A percentile compares a stretch with the other conserved stretches of the same genome.
Conservation (phyloP, 2,888 invertebrate genomes). For the Plusia festucae region DNA sequence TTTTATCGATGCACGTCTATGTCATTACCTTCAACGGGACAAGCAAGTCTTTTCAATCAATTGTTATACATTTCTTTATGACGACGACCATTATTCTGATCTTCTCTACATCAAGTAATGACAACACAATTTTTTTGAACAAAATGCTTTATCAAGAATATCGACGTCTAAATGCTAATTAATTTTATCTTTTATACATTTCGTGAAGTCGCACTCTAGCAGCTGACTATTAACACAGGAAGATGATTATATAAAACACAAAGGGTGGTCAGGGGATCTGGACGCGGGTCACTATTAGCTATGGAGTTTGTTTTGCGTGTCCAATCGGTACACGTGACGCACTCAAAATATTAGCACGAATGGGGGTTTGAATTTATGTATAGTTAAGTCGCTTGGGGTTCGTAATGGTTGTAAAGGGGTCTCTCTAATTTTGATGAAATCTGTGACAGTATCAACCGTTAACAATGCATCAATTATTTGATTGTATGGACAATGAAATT, state of each 20-base stretch:
- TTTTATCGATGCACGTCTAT: too few species aligned
- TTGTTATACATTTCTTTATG: too few species aligned
- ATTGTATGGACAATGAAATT: neutral
- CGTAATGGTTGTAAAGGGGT: conserved; percentile 43
- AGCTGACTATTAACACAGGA: conserved; percentile 13
- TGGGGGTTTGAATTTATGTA: conserved; percentile 56
- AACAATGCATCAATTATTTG: conserved; percentile 5
- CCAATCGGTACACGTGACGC: conserved; percentile 72
- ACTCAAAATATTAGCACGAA: conserved; percentile 60
- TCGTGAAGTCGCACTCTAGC: neutral
- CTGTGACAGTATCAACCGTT: conserved; percentile 27
- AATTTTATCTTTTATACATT: neutral
- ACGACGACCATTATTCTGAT: too few species aligned
- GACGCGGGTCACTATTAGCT: conserved; percentile 52
- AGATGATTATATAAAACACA: conserved; percentile 26
- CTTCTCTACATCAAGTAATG: too few species aligned
- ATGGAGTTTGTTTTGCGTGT: conserved; percentile 73
- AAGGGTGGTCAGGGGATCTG: conserved; percentile 37
- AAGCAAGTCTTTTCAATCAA: too few species aligned
- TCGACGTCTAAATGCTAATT: neutral
- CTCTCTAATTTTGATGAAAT: conserved; percentile 36
- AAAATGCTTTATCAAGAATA: too few species aligned
- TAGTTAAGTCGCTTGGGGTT: conserved; percentile 29
- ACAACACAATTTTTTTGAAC: too few species aligned
- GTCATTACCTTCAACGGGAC: too few species aligned